Evolutionary conservation across 2,888 invertebrate genomes (phyloP).

Genomic region (Adelphocoris suturalis): DNA sequence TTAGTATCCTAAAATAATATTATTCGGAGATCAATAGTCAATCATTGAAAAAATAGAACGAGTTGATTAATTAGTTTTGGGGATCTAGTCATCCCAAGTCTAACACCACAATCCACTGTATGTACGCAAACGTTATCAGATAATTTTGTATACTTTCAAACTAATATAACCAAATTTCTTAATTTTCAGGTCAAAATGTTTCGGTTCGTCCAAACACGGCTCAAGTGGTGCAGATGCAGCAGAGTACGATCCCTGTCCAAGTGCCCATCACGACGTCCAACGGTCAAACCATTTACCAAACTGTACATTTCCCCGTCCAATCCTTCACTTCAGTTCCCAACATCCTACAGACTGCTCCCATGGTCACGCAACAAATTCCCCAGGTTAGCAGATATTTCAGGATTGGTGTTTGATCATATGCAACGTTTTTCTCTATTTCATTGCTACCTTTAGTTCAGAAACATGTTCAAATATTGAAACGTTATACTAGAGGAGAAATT

Average conservation of each 20-base stretch:
- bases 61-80: too few relatives aligned
- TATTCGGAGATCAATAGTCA: too few relatives aligned
- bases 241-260: slow-evolving; percentile 92
- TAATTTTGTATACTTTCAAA: neutral
- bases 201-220: slow-evolving; percentile 82
- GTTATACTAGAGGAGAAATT: too few relatives aligned
- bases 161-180: neutral
- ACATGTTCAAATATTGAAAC: too few relatives aligned
- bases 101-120: too few relatives aligned
- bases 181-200: slow-evolving; percentile 84
- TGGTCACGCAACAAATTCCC: slow-evolving; percentile 87
- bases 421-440: too few relatives aligned
- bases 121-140: too few relatives aligned
- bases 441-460: too few relatives aligned
- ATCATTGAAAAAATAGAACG: too few relatives aligned
- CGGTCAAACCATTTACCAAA: slow-evolving; percentile 97
- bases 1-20: too few relatives aligned
- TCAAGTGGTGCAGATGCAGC: slow-evolving; percentile 84
- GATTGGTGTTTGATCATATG: too few relatives aligned
- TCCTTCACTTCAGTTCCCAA: slow-evolving; percentile 84
- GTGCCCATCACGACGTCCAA: slow-evolving; percentile 91
- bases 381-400: slow-evolving; percentile 80
- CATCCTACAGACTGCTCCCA: slow-evolving; percentile 81
- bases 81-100: too few relatives aligned
- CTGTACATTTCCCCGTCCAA: slow-evolving; percentile 95